Conservation (phyloP, 2,113 vertebrate species). For the Hydrochoerus hydrochaeris region DNA sequence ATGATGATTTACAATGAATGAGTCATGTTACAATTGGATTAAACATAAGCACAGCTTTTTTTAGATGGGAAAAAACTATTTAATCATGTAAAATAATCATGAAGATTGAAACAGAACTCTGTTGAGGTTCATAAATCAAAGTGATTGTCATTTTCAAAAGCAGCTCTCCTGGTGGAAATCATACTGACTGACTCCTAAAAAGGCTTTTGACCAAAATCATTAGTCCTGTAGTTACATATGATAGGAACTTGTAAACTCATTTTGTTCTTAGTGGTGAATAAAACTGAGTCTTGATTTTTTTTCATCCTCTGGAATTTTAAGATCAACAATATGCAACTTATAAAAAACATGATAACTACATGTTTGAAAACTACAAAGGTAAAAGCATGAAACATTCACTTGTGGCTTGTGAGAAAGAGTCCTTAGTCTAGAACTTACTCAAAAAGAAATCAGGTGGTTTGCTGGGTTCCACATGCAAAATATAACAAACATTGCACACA, state of each 20-base stretch:
- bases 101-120: conserved; percentile 31
- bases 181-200: not conserved
- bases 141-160: conserved; percentile 34
- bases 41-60: not conserved
- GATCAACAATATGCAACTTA: not conserved
- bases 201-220: not conserved
- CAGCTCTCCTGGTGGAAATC: not conserved
- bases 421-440: not conserved
- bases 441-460: not conserved
- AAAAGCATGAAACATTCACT: not conserved
- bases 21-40: not conserved
- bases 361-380: not conserved
- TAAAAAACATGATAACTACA: not conserved
- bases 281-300: not conserved
- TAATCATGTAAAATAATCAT: conserved; percentile 30
- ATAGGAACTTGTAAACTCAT: not conserved
- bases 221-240: not conserved
- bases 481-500: not conserved
- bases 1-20: conserved; percentile 13
- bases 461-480: not conserved
- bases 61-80: not conserved
- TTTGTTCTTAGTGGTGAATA: not conserved
- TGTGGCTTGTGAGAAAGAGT: not conserved
- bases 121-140: conserved; percentile 26
- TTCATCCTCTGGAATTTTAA: not conserved